phyloP scores from a whole-genome alignment of 2,113 vertebrate species.

The Chloebia gouldiae region DNA sequence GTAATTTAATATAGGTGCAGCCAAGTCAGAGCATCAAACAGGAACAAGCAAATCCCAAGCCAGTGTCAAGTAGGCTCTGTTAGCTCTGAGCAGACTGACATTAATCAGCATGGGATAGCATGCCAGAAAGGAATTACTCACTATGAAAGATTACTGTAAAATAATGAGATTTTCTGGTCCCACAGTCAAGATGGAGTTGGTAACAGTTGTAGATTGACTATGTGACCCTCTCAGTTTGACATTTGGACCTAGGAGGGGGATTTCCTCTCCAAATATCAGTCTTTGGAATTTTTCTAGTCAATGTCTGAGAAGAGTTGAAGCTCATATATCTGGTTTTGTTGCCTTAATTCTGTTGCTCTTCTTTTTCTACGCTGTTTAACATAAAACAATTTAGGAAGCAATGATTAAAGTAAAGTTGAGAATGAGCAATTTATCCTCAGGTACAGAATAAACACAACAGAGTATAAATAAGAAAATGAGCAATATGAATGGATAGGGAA shows the following conservation, averaged over 20 bases:
- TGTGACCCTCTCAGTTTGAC: neutral
- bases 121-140: neutral
- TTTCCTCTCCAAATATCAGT: neutral
- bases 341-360: neutral
- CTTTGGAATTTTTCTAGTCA: neutral
- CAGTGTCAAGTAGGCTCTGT: neutral
- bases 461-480: neutral
- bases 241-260: neutral
- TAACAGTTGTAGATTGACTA: neutral
- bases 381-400: neutral
- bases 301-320: neutral
- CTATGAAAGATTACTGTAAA: conserved; percentile 13
- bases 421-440: neutral
- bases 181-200: neutral
- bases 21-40: neutral
- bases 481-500: neutral
- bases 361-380: neutral
- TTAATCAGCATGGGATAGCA: conserved; percentile 27
- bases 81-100: neutral
- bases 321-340: neutral
- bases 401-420: conserved; percentile 8
- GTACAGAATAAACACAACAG: neutral
- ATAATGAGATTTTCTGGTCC: conserved; percentile 2
- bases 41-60: neutral
- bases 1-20: neutral